These are phyloP conservation scores for Cantharis flavilabris DNA, from an alignment of 2,888 invertebrate genomes.

Conservation along the genomic window DNA sequence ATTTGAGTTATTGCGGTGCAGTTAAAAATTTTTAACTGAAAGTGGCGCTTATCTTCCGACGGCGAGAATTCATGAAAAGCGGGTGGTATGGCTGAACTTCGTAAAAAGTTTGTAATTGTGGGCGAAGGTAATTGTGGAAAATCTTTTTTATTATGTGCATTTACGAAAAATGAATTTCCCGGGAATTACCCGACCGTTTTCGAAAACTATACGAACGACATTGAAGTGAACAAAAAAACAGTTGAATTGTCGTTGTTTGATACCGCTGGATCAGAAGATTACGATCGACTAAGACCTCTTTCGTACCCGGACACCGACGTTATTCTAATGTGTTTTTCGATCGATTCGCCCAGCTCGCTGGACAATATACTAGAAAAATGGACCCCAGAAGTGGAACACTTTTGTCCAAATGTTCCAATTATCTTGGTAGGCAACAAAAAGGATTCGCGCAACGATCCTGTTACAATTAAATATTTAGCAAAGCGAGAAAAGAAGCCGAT, in stretches of 20 bases:
- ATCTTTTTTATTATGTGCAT: constrained; percentile 97
- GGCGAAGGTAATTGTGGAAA: constrained; percentile 99
- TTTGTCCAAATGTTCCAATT: constrained; percentile 98
- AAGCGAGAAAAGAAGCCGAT: constrained; percentile 99
- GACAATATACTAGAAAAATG: constrained; percentile 99
- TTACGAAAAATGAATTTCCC: constrained; percentile 99
- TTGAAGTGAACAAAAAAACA: constrained; percentile 97
- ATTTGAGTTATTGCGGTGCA: too few species aligned
- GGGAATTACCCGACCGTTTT: constrained; percentile 99
- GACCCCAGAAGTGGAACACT: constrained; percentile 98
- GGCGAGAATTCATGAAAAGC: too few species aligned
- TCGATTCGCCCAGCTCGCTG: constrained; percentile 97
- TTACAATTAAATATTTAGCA: constrained; percentile 90
- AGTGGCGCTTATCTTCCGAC: too few species aligned
- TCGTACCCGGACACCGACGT: constrained; percentile 99
- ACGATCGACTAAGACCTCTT: constrained; percentile 92
- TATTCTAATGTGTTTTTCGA: constrained; percentile 99
- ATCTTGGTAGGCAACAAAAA: constrained; percentile 99
- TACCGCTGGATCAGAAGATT: constrained; percentile 97
- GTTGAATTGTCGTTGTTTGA: constrained; percentile 95
- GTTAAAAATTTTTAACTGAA: too few species aligned
- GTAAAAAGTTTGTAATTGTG: constrained; percentile 97
- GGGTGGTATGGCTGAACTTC: constrained; percentile 84
- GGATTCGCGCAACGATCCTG: constrained; percentile 92
- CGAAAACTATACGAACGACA: constrained; percentile 99